Base-by-base conservation (phyloP, 2,797 vertebrate genomes). In the Emys orbicularis region DNA sequence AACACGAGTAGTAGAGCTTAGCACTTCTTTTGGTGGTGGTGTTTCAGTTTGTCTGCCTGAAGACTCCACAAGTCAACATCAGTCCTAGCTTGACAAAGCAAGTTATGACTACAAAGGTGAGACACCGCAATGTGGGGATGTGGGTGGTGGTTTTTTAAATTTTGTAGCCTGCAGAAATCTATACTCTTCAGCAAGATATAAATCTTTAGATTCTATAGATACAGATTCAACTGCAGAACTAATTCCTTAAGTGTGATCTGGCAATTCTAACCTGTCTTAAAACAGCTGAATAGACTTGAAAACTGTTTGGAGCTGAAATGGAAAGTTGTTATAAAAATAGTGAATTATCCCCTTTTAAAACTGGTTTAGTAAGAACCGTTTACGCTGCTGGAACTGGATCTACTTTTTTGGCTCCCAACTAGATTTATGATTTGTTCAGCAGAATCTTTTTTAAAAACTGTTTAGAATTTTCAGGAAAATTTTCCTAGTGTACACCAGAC, bases 61-160 rank as follows among this genome's bases (percentile, higher is more conserved):
- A 18, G 12, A 31, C 53, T 77, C 2, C 1, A 49, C 21, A 54
- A 79, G 57, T 12, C 9, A 37, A 68, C 37, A 37, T 41, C 50
- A 52, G 8, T 11, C 68, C 31, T 16, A 21, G 56, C 54, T 31
- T 81, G 61, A 92, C 10, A 12, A 77, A 77, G 5, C 7, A 13
- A 0, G 1, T 34, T 47, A 27, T 29, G 44, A 49, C 12, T 77
- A 27, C 44, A 29, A 31, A 77, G 53, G 23, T 23, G 49, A 4
- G 44, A 8, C 74, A 90, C 6, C 10, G 31, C 49, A 8, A 37
- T 37, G 11, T 23, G n/a, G 9, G 5, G 9, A 37, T 76, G 84
- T 57, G n/a, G 85, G 68, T 77, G 44, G n/a, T 6, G 79, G 54
- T 53, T 61, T 89, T 92, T 86, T 59, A 31, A 86, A 68, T 49